Evolutionary conservation across 2,888 invertebrate genomes (phyloP), one percentile per base, ranked within the genome.

Genomic region (Hypena proboscidalis): DNA sequence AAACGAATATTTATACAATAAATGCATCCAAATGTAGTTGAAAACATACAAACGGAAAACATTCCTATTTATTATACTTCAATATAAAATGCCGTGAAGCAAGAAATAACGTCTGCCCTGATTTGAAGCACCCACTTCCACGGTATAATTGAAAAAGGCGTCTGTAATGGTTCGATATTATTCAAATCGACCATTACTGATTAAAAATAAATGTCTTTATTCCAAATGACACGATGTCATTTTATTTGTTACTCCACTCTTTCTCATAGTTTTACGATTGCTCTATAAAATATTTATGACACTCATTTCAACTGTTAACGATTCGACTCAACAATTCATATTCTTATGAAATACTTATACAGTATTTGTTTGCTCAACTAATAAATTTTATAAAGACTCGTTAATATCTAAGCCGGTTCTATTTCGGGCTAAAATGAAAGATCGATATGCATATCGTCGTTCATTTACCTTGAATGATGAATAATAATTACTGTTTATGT

Each of bases 401-500:
- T 80, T 78, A 71, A 69, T 50, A 61, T 64, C 63, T 58, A 58
- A 80, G 69, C 87, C 80, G 83, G 85, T 86, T 83, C 69, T 70
- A 66, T 72, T 74, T 78, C 65, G 68, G 69, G 72, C 74, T 77
- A 79, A 84, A 85, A 83, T 83, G 80, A 84, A 80, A 83, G 80
- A 87, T 85, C 74, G 75, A 70, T 82, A 77, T 78, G 74, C 75
- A 77, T 80, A 79, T 77, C 75, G 74, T 68, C 80, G 80, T 83
- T 78, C 82, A 79, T 84, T 87, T 85, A 77, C 86, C 83, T 85
- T 84, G 83, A 84, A 76, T 82, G 77, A 77, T 85, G 84, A 87
- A 89, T 86, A 85, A 80, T 85, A 78, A 83, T 80, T 77, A 75
- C 70, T 62, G 39, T 69, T 66, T 56, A 77, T 74, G 74, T 77